These are phyloP conservation scores for Gymnogyps californianus DNA, from an alignment of 2,113 vertebrate genomes.

Conservation along the genomic window DNA sequence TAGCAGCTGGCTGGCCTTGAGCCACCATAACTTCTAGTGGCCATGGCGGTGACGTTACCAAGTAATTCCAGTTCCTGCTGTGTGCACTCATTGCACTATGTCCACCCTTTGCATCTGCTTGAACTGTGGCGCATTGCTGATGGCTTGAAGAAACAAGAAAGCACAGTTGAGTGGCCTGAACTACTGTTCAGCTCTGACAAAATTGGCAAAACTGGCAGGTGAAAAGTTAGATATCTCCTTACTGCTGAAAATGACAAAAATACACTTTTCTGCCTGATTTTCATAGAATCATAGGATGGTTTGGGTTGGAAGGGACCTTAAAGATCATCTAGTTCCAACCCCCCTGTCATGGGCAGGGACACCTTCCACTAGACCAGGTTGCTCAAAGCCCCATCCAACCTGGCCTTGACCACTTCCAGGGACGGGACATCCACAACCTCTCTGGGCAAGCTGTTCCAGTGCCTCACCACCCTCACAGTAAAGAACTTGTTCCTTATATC, in stretches of 20 bases:
- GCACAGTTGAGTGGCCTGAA: neutral
- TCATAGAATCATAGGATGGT: neutral
- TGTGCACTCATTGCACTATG: accelerated
- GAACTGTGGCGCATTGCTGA: neutral
- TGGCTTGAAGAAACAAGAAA: neutral
- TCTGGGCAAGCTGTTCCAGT: too few species aligned
- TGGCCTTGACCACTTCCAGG: too few species aligned
- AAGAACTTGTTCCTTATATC: too few species aligned
- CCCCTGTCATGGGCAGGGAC: too few species aligned
- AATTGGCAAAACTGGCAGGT: neutral
- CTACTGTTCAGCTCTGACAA: neutral
- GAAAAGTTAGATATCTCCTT: neutral
- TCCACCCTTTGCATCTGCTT: neutral
- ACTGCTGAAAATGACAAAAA: neutral
- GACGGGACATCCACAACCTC: too few species aligned
- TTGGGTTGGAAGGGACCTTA: too few species aligned
- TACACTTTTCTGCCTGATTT: neutral
- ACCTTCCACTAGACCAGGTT: too few species aligned
- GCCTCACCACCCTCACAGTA: too few species aligned
- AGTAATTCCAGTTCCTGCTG: neutral
- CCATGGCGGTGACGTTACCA: accelerated
- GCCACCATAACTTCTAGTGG: accelerated
- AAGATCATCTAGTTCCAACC: too few species aligned
- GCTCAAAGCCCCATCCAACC: too few species aligned
- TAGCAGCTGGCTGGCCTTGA: neutral